Conservation (phyloP, 2,888 invertebrate genomes). For the Caenorhabditis afra region DNA sequence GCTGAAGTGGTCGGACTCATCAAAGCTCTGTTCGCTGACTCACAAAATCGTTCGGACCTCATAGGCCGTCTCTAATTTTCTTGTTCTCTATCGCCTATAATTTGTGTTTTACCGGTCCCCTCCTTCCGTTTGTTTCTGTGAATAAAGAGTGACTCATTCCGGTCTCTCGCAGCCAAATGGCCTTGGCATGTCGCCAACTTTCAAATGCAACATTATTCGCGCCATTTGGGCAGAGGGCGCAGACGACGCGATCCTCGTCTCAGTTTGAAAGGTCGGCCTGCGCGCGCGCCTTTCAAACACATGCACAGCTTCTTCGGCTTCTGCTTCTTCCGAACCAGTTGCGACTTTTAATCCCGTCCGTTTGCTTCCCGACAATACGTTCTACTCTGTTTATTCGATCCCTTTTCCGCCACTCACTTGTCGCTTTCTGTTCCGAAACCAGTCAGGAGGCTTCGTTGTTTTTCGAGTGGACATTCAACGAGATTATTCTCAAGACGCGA, state of each 20-base stretch:
- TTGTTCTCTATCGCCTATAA: not conserved
- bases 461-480: conserved; percentile 21
- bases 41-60: conserved; percentile 59
- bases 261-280: conserved; percentile 44
- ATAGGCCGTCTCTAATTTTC: conserved; percentile 36
- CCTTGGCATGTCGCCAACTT: conserved; percentile 54
- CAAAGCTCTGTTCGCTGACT: conserved; percentile 70
- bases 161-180: not conserved
- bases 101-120: conserved; percentile 37
- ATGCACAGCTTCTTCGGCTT: conserved; percentile 36
- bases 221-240: conserved; percentile 27
- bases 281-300: not conserved
- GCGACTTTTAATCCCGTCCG: conserved; percentile 56
- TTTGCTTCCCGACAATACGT: conserved; percentile 57
- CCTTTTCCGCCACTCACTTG: conserved; percentile 12
- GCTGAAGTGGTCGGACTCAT: conserved; percentile 70
- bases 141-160: conserved; percentile 19
- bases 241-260: conserved; percentile 12
- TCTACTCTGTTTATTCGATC: conserved; percentile 58
- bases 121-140: conserved; percentile 6
- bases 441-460: conserved; percentile 24
- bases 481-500: conserved; percentile 6
- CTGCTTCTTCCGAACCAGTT: conserved; percentile 45
- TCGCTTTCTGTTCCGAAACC: conserved; percentile 10
- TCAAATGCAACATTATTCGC: conserved; percentile 26